Evolutionary conservation across 1,140 invertebrate species (phyloP).

Genomic region (Oryctes rhinoceros): DNA sequence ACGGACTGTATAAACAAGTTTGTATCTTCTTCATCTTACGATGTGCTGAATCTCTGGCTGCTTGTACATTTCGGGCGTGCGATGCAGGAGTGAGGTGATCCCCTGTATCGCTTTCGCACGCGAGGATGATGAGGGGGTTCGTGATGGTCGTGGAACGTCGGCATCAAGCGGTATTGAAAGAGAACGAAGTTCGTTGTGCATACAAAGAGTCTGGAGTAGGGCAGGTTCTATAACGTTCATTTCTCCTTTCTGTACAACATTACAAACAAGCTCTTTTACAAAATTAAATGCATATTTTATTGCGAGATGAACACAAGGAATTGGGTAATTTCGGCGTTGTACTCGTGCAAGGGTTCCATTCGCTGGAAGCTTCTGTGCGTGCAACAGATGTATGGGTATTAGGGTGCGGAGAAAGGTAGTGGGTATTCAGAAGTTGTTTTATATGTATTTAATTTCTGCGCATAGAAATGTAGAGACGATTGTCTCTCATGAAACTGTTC

Average conservation of each 20-base stretch:
- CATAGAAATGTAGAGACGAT: not conserved
- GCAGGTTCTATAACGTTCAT: conserved; percentile 51
- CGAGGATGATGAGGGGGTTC: not conserved
- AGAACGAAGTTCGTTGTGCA: conserved; percentile 50
- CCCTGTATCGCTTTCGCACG: not conserved
- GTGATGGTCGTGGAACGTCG: conserved; percentile 31
- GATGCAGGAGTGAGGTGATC: not conserved
- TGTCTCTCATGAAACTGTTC: no score
- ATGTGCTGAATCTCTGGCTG: conserved; percentile 2
- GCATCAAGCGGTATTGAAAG: conserved; percentile 50
- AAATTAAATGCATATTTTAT: conserved; percentile 56
- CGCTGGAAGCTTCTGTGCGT: not conserved
- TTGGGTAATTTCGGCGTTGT: conserved; percentile 44
- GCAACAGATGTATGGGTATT: not conserved
- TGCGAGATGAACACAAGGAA: conserved; percentile 47
- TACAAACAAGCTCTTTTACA: conserved; percentile 46
- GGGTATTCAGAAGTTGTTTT: not conserved
- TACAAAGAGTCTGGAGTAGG: conserved; percentile 45
- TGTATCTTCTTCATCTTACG: conserved; percentile 42
- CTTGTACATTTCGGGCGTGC: conserved; percentile 9
- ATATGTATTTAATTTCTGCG: not conserved
- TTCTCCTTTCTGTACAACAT: conserved; percentile 44
- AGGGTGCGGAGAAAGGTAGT: not conserved
- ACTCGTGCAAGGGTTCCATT: not conserved
- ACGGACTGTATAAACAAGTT: conserved; percentile 49